phyloP scores from a whole-genome alignment of 2,888 invertebrate genomes.

The Himalopsyche japonica region DNA sequence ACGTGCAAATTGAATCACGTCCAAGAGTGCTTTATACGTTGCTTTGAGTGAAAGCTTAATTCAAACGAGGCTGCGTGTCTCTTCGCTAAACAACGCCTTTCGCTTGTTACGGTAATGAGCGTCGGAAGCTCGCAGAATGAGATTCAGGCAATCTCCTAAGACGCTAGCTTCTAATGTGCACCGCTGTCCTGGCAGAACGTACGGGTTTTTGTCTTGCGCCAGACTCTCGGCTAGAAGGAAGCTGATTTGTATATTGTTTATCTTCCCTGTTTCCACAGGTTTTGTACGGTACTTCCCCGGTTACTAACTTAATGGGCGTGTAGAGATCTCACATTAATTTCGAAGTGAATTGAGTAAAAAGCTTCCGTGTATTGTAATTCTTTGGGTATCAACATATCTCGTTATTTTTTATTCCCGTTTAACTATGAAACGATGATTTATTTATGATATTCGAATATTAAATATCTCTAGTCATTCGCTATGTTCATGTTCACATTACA shows the following conservation, averaged over 20 bases:
- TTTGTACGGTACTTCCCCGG: background rate
- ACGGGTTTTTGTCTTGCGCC: background rate
- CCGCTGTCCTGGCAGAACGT: slow-evolving; percentile 8
- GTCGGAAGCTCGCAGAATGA: slow-evolving; percentile 39
- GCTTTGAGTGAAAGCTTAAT: slow-evolving; percentile 38
- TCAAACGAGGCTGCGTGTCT: slow-evolving; percentile 22
- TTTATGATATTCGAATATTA: too few relatives aligned
- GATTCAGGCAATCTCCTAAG: slow-evolving; percentile 37
- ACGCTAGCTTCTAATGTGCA: slow-evolving; percentile 11
- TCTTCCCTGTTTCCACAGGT: background rate
- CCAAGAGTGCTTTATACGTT: slow-evolving; percentile 26
- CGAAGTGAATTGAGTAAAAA: too few relatives aligned
- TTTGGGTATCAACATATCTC: too few relatives aligned
- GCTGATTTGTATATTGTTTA: slow-evolving; percentile 1
- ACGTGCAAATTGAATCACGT: slow-evolving; percentile 38
- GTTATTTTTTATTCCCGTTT: too few relatives aligned
- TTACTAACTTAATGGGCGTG: too few relatives aligned
- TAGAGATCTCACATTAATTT: background rate
- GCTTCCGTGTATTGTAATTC: too few relatives aligned
- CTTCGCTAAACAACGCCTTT: slow-evolving; percentile 37
- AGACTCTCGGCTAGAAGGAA: background rate
- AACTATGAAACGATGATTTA: too few relatives aligned
- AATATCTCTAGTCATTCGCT: too few relatives aligned
- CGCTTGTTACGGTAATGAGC: slow-evolving; percentile 39
- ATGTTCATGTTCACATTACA: too few relatives aligned